phyloP scores from a whole-genome alignment of 2,888 invertebrate genomes.

The Lepidochitona cinerea region DNA sequence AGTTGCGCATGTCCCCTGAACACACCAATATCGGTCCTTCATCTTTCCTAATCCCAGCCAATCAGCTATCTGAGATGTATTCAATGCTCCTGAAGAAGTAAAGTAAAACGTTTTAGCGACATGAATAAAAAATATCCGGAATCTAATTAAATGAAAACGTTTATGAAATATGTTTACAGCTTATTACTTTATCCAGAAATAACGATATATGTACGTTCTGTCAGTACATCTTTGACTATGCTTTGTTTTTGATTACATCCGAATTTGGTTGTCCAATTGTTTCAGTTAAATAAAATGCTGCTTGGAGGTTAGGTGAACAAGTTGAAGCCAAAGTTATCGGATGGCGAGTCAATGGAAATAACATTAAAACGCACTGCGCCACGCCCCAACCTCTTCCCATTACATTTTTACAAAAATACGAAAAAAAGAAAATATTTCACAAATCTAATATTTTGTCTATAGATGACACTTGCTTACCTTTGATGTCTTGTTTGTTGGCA shows the following conservation, averaged over 20 bases:
- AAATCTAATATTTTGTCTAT: too few relatives aligned
- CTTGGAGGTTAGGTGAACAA: too few relatives aligned
- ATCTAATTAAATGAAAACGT: background rate
- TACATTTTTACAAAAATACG: too few relatives aligned
- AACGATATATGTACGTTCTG: background rate
- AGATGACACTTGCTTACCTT: too few relatives aligned
- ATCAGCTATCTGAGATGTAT: background rate
- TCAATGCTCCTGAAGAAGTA: background rate
- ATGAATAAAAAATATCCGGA: background rate
- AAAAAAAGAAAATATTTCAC: too few relatives aligned
- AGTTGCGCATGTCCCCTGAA: conserved; percentile 6
- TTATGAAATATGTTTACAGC: background rate
- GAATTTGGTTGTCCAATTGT: too few relatives aligned
- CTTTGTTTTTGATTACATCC: too few relatives aligned
- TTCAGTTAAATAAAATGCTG: background rate
- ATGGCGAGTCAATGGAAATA: background rate
- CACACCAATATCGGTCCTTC: conserved; percentile 6
- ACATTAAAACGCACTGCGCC: too few relatives aligned
- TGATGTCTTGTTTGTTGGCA: conserved; percentile 8
- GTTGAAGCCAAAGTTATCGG: background rate
- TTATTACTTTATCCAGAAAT: too few relatives aligned
- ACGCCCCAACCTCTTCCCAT: too few relatives aligned
- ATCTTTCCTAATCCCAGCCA: background rate
- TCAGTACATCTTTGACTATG: background rate
- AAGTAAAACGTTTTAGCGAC: too few relatives aligned